These are phyloP conservation scores for Uloborus diversus DNA, from an alignment of 1,140 invertebrate species.

Conservation along the genomic window DNA sequence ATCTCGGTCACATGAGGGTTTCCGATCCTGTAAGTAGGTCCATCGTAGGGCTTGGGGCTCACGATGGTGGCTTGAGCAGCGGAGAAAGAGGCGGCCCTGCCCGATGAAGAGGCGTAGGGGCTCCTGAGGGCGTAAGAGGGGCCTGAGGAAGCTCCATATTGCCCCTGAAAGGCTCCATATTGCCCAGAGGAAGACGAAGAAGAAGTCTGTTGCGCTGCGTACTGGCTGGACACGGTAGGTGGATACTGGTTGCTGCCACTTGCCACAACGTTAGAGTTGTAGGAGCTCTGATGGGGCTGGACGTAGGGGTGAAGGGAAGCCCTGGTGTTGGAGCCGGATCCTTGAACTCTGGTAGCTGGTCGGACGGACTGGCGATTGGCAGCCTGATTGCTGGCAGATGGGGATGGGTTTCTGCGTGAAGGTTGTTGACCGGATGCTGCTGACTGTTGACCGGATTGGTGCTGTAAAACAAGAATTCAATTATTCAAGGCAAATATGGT, in stretches of 20 bases:
- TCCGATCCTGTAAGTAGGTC: conserved; percentile 39
- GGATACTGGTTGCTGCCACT: conserved; percentile 12
- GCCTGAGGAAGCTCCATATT: neutral
- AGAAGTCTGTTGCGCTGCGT: conserved; percentile 16
- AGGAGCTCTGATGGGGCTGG: conserved; percentile 15
- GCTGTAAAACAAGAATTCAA: too few species aligned
- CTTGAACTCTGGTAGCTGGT: neutral
- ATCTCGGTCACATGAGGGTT: conserved; percentile 44
- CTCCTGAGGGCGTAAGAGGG: conserved; percentile 14
- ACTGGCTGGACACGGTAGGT: conserved; percentile 22
- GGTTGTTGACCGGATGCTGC: neutral
- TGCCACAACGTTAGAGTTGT: conserved; percentile 3
- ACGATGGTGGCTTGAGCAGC: neutral
- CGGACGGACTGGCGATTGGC: neutral
- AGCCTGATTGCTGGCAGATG: neutral
- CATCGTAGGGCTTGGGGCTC: conserved; percentile 39
- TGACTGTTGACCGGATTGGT: neutral
- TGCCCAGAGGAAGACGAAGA: conserved; percentile 8
- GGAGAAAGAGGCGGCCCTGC: neutral
- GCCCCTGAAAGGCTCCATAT: neutral
- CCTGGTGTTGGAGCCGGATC: neutral
- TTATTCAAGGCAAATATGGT: too few species aligned
- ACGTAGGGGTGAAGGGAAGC: conserved; percentile 13
- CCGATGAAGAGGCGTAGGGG: neutral
- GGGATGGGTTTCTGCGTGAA: neutral